A percentile compares a stretch with the other conserved stretches of the same genome.
Conservation (phyloP, 2,888 invertebrate genomes). For the Girardia tigrina region DNA sequence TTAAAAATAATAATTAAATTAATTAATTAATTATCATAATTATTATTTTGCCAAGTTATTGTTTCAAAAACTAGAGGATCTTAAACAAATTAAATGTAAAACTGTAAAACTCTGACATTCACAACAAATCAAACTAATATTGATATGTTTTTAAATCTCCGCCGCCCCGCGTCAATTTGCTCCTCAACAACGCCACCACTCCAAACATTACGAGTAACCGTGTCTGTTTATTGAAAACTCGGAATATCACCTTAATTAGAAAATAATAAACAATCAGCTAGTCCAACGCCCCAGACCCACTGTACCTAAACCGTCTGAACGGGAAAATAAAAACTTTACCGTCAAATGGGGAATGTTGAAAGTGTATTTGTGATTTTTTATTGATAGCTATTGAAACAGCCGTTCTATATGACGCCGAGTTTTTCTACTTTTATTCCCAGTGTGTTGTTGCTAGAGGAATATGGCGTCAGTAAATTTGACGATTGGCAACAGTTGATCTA, state of each 20-base stretch:
- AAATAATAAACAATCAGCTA: slow-evolving; percentile 9
- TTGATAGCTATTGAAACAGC: slow-evolving; percentile 23
- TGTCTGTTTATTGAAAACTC: slow-evolving; percentile 19
- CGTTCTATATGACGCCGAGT: slow-evolving; percentile 18
- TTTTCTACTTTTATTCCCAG: not conserved
- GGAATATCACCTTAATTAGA: slow-evolving; percentile 15
- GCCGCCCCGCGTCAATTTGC: slow-evolving; percentile 7
- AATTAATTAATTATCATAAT: slow-evolving; percentile 20
- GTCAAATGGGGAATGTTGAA: slow-evolving; percentile 20
- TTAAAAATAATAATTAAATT: not conserved
- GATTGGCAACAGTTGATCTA: slow-evolving; percentile 13
- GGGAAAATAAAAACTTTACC: slow-evolving; percentile 2
- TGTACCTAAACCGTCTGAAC: not conserved
- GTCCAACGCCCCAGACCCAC: slow-evolving; percentile 10
- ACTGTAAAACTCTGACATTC: not conserved
- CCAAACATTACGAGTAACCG: not conserved
- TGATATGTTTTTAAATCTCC: slow-evolving; percentile 18
- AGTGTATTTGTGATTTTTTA: slow-evolving; percentile 7
- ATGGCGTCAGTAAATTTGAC: slow-evolving; percentile 13
- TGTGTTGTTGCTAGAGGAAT: not conserved
- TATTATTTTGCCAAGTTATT: not conserved
- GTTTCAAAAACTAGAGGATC: not conserved
- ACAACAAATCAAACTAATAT: slow-evolving; percentile 23
- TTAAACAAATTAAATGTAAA: slow-evolving; percentile 23
- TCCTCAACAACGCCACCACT: slow-evolving; percentile 2